Percentiles rank a stretch among this genome's conserved stretches.
phyloP scores from a whole-genome alignment of 2,797 vertebrate genomes.

The Ispidina picta region DNA sequence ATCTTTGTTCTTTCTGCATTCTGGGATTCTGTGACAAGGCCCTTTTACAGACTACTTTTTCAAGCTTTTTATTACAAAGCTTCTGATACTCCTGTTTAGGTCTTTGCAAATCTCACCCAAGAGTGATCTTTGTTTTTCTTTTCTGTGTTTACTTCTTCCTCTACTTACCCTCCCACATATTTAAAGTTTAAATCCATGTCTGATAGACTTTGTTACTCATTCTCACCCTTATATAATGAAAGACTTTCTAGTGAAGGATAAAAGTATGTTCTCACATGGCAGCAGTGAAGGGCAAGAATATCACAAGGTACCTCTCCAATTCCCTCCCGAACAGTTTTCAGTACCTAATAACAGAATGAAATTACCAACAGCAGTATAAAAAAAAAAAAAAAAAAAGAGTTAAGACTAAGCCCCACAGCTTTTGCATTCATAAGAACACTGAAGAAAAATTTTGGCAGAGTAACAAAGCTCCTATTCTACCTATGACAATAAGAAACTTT shows the following conservation, averaged over 20 bases:
- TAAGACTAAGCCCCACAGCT: not conserved
- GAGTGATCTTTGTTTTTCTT: not conserved
- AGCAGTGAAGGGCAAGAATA: not conserved
- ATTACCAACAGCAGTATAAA: not conserved
- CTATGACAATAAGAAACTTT: not conserved
- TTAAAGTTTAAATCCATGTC: not conserved
- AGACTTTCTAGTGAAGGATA: not conserved
- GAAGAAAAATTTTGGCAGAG: not conserved
- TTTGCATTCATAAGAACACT: not conserved
- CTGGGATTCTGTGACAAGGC: not conserved
- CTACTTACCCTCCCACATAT: accelerated
- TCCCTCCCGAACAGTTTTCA: not conserved
- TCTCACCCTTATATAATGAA: not conserved
- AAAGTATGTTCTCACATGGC: accelerated
- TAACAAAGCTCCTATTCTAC: not conserved
- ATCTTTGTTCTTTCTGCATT: not conserved
- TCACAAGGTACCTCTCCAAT: not conserved
- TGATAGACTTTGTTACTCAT: not conserved
- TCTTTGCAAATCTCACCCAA: not conserved
- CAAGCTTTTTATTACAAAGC: not conserved
- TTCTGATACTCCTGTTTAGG: not conserved
- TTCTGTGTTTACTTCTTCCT: not conserved
- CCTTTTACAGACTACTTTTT: not conserved
- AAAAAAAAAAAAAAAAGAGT: not conserved
- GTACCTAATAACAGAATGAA: not conserved